Percentiles rank a stretch among this genome's conserved stretches.
Conservation (phyloP, 2,888 invertebrate species). For the Meteorus colon region DNA sequence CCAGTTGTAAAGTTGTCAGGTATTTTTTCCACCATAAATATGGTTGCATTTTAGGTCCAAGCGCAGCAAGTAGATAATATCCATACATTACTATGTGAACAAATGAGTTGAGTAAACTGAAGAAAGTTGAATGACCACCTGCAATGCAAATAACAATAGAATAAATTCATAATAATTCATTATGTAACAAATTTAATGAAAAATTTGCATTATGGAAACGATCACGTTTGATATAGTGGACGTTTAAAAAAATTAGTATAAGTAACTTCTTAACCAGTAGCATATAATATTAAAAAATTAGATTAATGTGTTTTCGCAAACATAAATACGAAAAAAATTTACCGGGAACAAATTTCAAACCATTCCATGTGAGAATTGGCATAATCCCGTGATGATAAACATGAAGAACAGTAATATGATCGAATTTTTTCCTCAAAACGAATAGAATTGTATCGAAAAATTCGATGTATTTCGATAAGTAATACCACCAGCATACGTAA, state of each 20-base stretch:
- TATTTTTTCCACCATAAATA: constrained; percentile 98
- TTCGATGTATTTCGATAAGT: constrained; percentile 94
- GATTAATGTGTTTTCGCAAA: background rate
- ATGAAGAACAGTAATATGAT: constrained; percentile 90
- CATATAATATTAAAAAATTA: too few species aligned
- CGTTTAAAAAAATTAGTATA: too few species aligned
- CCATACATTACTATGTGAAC: constrained; percentile 97
- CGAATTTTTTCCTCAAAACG: constrained; percentile 93
- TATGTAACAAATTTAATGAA: background rate
- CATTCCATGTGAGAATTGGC: constrained; percentile 96
- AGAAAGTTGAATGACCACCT: constrained; percentile 95
- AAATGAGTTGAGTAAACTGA: constrained; percentile 94
- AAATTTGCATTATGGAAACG: too few species aligned
- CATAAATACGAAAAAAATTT: constrained; percentile 56
- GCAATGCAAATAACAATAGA: constrained; percentile 78
- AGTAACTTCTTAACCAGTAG: too few species aligned
- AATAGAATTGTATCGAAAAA: constrained; percentile 96
- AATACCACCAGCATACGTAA: constrained; percentile 93
- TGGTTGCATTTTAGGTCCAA: constrained; percentile 90
- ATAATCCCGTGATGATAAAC: constrained; percentile 96
- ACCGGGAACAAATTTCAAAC: constrained; percentile 92
- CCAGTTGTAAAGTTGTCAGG: constrained; percentile 92
- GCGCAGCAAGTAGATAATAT: constrained; percentile 91
- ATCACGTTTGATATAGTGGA: too few species aligned
- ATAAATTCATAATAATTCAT: constrained; percentile 81